Evolutionary conservation across 1,140 invertebrate genomes (phyloP), one percentile per base, ranked within the genome.

Genomic region (Dreissena polymorpha): DNA sequence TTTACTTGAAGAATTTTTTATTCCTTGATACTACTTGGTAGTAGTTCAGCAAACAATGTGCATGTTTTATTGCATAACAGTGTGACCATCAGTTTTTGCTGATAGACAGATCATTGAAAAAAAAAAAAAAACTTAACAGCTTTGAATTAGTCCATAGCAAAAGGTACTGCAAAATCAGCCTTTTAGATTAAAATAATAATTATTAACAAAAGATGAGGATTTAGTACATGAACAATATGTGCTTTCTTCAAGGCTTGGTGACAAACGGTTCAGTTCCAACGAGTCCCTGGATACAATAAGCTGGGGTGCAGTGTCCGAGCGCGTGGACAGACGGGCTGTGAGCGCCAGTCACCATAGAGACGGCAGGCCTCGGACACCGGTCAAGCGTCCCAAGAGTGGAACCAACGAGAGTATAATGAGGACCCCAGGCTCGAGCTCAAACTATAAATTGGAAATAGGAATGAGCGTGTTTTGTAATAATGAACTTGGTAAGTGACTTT

Each of bases 381-480:
- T 64, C 49, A 73, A 74, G 21, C 39, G 79, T 29, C 73, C 81
- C 50, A 83, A 83, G 65, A 83, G 81, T 57, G 71, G 64, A 8
- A 75, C 65, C 16, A 71, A 75, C 14, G 84, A 85, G 12, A 85
- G 81, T 18, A 88, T 91, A 16, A 85, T 87, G 21, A 85, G 90
- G 63, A 88, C 87, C 18, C 88, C 90, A 23, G 89, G 90, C 16
- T 86, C 91, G 2, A 88, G 86, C 57, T 83, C 87, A 12, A 85
- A 87, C 10, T 88, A 90, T 53, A 89, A 91, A 75, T 86, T 94
- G 10, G 88, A 91, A 78, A 87, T 91, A 29, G 93, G 93, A 50
- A 92, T 92, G 84, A 93, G 91, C 86, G 93, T 93, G 7, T 91
- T 94, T 78, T 93, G 93, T 74, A 93, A 93, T 75, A 92, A 93